Base-by-base conservation (phyloP, 2,113 vertebrate species). In the Sebastes fasciatus region DNA sequence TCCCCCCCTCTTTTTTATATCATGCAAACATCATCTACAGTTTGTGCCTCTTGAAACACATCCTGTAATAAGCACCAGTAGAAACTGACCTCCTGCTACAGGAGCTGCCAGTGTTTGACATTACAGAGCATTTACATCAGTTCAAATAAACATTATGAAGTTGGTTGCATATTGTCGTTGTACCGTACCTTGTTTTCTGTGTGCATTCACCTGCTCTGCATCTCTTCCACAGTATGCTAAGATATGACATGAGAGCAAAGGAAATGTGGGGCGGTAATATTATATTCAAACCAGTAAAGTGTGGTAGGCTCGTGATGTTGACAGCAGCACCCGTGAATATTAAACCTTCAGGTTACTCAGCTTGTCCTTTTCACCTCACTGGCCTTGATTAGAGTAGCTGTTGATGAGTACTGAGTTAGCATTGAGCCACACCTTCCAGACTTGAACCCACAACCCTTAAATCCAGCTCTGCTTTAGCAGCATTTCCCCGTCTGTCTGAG, bases 1-100 rank as follows among this genome's bases (percentile, higher is more conserved):
- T 6, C 14, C 8, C 4, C 13, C 34, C 5, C 12, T 6, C 5
- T 13, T 23, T 57, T 83, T 34, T 8, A n/a, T 57, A 73, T 72
- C 86, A 87, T 93, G 91, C 74, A 68, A 79, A 82, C 66, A 57
- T 46, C 54, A 65, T 83, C 73, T 84, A 91, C 68, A 88, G 72
- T 82, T 71, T 85, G 67, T 86, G 85, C 62, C 68, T 79, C 0
- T 64, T 82, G 49, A 72, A 87, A 84, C 55, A 86, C 72, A 80
- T 34, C 34, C 34, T 34, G 34, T 55, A 51, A 77, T 71, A 57
- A 90, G 86, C 86, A 89, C 70, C 85, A 73, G 46, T 71, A 55
- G 54, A 26, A 71, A 62, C 45, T 80, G 7, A 85, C 63, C 73
- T 82, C 40, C 52, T 72, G 51, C 48, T n/a, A 43, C 7, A 68